Evolutionary conservation across 2,797 vertebrate species (phyloP), one percentile per base, ranked within the genome.

Genomic region (Phataginus tricuspis): DNA sequence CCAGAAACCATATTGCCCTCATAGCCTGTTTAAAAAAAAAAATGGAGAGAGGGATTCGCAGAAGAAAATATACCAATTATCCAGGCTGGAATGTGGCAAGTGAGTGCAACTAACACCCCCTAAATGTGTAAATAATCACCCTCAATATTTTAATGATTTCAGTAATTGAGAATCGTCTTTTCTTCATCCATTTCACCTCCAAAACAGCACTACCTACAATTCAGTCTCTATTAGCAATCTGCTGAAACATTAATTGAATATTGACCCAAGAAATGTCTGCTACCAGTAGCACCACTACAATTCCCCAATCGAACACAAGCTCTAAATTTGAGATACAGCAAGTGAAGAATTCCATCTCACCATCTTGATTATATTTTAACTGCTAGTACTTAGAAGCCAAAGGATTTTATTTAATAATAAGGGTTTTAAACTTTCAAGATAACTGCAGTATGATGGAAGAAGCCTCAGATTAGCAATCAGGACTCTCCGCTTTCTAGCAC

Each of bases 181-280:
- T 86, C 59, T 94, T 90, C 69, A 13, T 57, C 31, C 11, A 19
- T 57, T 91, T 94, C 37, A 87, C 55, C 74, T 92, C 87, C 49
- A 88, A 86, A 94, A 75, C 19, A 90, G 80, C 25, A 69, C 74
- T 79, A 75, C 68, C 27, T 91, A 57, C 53, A 42, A 83, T 61
- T 95, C 94, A 92, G 23, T 83, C 78, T 95, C 88, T 86, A 86
- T 89, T 91, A 94, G 89, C 78, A 89, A 87, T 92, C 90, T 90
- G 42, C 83, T 63, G 66, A 86, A 74, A 80, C 61, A 93, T 89
- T 96, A 95, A 97, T 92, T 96, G 66, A 94, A 94, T 97, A 97
- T 95, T 95, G 95, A 97, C 86, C 88, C 82, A 51, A 91, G 77
- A 96, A 95, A 78, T 23, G 64, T 84, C 88, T 85, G 18, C 69